Evolutionary conservation across 2,888 invertebrate species (phyloP), one percentile per base, ranked within the genome.

Genomic region (Bellardia bayeri): DNA sequence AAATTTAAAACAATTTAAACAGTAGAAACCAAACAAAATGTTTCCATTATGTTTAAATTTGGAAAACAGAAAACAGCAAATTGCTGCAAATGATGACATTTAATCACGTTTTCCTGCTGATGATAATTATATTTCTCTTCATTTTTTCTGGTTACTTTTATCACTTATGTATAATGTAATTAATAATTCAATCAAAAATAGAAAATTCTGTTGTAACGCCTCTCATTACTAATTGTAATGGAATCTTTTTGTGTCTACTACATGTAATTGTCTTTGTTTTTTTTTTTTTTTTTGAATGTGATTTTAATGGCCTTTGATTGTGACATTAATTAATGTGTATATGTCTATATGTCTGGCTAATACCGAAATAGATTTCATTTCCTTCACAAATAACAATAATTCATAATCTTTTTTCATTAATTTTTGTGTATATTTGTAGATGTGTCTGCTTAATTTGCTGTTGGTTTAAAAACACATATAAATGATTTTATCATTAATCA

Each of bases 61-160:
- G 30, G 30, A 63, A 49, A 30, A 11, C 11, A 75, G 51, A 30
- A 14, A n/a, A 69, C 16, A 45, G 3, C 3, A 42, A n/a, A 56
- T 23, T 33, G 45, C n/a, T 42, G 42, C 16, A 63, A 37, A 61
- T 71, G 63, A 54, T 84, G 72, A 61, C 72, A 72, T 78, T 79
- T 56, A 66, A 71, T 64, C 49, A 66, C 66, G 71, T 54, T 33
- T 13, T 54, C n/a, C 14, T 84, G 33, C 16, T 80, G 40, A 74
- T 79, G 49, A 68, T 37, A 5, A 40, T 74, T 58, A 40, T 13
- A 23, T 61, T n/a, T 40, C 30, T 71, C 33, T 37, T 9, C 5
- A 0, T 51, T 30, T 11, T 16, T 23, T 40, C n/a, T 37, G 3
- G 54, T 9, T 3, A 30, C 37, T 23, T 54, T 76, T 16, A 68